Evolutionary conservation across 2,888 invertebrate genomes (phyloP).

Genomic region (Cremastinae sp.): DNA sequence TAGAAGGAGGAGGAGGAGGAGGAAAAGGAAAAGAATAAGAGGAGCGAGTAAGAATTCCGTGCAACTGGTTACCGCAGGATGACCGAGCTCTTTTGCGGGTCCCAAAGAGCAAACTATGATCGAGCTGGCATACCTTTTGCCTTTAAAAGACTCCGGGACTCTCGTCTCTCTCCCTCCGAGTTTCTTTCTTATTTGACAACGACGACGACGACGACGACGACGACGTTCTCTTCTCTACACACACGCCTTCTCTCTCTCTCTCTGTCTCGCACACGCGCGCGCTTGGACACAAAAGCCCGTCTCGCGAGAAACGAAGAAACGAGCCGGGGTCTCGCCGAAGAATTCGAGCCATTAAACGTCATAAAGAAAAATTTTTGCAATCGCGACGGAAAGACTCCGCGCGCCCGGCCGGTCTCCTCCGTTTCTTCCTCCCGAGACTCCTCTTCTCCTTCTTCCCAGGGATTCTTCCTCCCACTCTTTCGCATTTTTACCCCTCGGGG

Average conservation of each 20-base stretch:
- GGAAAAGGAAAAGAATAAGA: conserved; percentile 32
- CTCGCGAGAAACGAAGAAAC: conserved; percentile 15
- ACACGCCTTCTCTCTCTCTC: conserved; percentile 10
- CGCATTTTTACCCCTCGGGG: neutral
- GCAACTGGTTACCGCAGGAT: conserved; percentile 56
- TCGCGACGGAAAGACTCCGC: conserved; percentile 64
- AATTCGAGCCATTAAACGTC: conserved; percentile 78
- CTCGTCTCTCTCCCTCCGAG: conserved; percentile 17
- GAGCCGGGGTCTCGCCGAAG: conserved; percentile 66
- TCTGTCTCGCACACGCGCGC: neutral
- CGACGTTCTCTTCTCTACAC: conserved; percentile 1
- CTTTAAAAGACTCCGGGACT: conserved; percentile 70
- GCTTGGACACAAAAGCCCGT: conserved; percentile 12
- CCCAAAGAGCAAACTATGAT: conserved; percentile 77
- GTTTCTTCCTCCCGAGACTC: neutral
- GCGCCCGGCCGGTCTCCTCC: conserved; percentile 1
- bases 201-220: neutral
- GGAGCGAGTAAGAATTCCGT: conserved; percentile 47
- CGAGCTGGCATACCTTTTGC: conserved; percentile 75
- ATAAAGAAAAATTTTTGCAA: conserved; percentile 78
- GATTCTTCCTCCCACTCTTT: neutral
- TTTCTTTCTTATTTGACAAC: neutral
- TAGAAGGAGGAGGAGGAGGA: conserved; percentile 43
- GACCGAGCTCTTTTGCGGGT: conserved; percentile 71
- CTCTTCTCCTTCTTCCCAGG: neutral